phyloP scores from a whole-genome alignment of 2,113 vertebrate genomes.

The Antidorcas marsupialis region DNA sequence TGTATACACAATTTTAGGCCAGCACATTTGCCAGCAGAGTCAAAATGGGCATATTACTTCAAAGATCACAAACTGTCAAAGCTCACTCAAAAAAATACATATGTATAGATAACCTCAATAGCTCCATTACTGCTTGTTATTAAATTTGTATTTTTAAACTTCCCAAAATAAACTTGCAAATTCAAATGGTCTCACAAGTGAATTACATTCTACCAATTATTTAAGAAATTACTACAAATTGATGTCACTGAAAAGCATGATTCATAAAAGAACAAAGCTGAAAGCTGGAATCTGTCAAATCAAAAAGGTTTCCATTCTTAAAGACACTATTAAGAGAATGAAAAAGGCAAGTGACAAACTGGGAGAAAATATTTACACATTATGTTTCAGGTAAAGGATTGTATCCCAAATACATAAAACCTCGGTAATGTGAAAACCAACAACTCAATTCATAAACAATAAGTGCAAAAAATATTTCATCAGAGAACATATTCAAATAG shows the following conservation, averaged over 20 bases:
- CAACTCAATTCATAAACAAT: background rate
- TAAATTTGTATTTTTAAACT: background rate
- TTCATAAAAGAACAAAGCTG: background rate
- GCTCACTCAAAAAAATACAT: background rate
- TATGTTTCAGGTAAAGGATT: background rate
- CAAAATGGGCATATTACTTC: background rate
- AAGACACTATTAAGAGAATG: background rate
- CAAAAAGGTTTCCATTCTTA: background rate
- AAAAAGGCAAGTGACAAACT: background rate
- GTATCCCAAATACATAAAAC: background rate
- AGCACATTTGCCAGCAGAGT: background rate
- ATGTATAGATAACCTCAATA: background rate
- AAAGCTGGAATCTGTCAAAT: background rate
- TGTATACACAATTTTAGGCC: background rate
- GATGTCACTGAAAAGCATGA: background rate
- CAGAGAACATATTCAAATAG: background rate
- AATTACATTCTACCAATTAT: background rate
- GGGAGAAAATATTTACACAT: constrained; percentile 7
- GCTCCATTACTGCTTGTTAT: background rate
- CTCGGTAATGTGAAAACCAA: background rate
- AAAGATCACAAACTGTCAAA: background rate
- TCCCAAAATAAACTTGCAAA: background rate
- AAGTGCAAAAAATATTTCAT: background rate
- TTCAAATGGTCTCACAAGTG: background rate
- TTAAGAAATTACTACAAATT: background rate